Evolutionary conservation across 2,113 vertebrate species (phyloP).

Genomic region (Oryzias woworae): DNA sequence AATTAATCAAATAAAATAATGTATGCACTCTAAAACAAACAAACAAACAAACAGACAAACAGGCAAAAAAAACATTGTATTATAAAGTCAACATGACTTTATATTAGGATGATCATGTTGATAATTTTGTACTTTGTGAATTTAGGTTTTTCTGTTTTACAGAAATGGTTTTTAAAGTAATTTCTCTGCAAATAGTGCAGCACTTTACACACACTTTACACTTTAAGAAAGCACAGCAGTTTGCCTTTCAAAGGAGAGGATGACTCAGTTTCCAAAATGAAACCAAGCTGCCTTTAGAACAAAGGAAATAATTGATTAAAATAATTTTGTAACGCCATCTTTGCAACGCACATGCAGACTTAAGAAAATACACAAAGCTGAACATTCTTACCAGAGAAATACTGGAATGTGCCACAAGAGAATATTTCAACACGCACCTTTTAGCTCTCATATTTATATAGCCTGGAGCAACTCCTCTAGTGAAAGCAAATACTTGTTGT

Average conservation of each 20-base stretch:
- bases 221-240: too few relatives aligned
- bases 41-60: too few relatives aligned
- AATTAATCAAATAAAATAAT: too few relatives aligned
- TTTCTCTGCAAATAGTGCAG: too few relatives aligned
- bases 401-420: background rate
- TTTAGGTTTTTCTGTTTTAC: too few relatives aligned
- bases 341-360: background rate
- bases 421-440: background rate
- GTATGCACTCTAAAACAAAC: too few relatives aligned
- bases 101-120: background rate
- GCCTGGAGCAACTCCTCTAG: background rate
- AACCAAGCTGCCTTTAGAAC: too few relatives aligned
- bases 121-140: background rate
- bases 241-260: too few relatives aligned
- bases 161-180: too few relatives aligned
- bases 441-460: background rate
- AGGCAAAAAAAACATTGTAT: background rate
- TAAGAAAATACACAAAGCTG: background rate
- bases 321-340: background rate
- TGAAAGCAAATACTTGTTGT: conserved; percentile 18
- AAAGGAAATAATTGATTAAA: background rate
- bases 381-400: background rate
- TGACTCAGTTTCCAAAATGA: too few relatives aligned
- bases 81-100: background rate
- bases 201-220: too few relatives aligned